Evolutionary conservation across 2,888 invertebrate species (phyloP).

Genomic region (Brachylomia viminalis): DNA sequence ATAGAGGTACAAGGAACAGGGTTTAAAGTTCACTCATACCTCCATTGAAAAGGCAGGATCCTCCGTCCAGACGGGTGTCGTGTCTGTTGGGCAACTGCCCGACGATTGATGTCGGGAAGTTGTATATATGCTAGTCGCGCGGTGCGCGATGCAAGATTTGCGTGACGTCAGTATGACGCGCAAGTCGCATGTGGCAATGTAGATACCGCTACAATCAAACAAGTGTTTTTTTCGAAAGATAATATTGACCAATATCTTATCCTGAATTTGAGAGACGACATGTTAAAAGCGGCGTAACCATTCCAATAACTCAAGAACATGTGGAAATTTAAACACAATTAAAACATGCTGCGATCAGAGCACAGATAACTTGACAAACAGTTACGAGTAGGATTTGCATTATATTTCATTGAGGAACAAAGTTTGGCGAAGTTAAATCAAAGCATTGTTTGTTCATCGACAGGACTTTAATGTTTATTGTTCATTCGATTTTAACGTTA

Average conservation of each 20-base stretch:
- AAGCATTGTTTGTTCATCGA: slow-evolving; percentile 36
- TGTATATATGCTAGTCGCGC: too few species aligned
- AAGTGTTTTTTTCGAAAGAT: not conserved
- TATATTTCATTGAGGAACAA: slow-evolving; percentile 40
- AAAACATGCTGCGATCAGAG: slow-evolving; percentile 15
- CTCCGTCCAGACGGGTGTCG: too few species aligned
- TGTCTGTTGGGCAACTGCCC: too few species aligned
- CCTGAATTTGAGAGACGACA: not conserved
- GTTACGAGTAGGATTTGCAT: slow-evolving; percentile 29
- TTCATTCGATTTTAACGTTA: slow-evolving; percentile 13
- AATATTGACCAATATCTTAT: not conserved
- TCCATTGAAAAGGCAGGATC: too few species aligned
- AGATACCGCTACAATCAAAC: too few species aligned
- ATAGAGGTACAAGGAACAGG: too few species aligned
- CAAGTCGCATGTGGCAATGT: too few species aligned
- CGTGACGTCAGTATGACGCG: too few species aligned
- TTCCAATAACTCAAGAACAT: slow-evolving; percentile 12
- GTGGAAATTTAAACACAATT: slow-evolving; percentile 34
- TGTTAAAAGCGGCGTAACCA: not conserved
- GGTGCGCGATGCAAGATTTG: too few species aligned
- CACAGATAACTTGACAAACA: slow-evolving; percentile 41
- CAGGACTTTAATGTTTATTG: slow-evolving; percentile 33
- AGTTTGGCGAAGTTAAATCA: slow-evolving; percentile 21
- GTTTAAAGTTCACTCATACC: too few species aligned
- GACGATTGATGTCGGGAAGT: too few species aligned